phyloP scores from a whole-genome alignment of 1,140 invertebrate species.

The Drepana arcuata region DNA sequence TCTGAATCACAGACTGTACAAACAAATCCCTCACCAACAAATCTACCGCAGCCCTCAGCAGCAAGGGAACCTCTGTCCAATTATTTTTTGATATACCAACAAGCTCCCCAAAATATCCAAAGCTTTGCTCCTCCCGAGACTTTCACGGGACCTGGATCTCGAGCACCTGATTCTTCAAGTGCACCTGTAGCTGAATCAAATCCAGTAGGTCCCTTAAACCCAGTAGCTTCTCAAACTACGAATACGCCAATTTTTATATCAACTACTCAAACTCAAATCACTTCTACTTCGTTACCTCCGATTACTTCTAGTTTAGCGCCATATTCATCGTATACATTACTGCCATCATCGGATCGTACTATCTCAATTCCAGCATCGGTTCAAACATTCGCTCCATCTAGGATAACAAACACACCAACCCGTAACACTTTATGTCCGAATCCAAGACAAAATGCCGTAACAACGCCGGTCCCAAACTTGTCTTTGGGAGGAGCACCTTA shows the following conservation, averaged over 20 bases:
- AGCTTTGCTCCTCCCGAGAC: background rate
- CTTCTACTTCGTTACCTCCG: no score
- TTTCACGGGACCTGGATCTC: background rate
- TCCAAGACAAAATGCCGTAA: background rate
- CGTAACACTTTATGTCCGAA: no score
- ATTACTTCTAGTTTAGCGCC: no score
- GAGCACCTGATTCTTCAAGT: no score
- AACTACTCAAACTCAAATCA: no score
- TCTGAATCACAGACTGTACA: background rate
- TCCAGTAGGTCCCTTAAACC: no score
- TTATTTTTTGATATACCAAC: conserved; percentile 25
- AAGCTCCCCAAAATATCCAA: conserved; percentile 17
- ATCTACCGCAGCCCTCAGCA: conserved; percentile 1
- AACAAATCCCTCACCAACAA: background rate
- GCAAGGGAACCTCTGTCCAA: conserved; percentile 7
- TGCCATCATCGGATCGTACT: no score
- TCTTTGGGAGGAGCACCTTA: background rate
- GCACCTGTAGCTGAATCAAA: no score
- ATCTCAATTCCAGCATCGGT: background rate
- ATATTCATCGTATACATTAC: no score
- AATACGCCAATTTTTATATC: no score
- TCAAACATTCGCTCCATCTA: background rate
- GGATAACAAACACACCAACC: background rate
- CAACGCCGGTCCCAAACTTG: background rate
- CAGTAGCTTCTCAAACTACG: no score